Evolutionary conservation across 2,888 invertebrate species (phyloP).

Genomic region (Pegoplata infirma): DNA sequence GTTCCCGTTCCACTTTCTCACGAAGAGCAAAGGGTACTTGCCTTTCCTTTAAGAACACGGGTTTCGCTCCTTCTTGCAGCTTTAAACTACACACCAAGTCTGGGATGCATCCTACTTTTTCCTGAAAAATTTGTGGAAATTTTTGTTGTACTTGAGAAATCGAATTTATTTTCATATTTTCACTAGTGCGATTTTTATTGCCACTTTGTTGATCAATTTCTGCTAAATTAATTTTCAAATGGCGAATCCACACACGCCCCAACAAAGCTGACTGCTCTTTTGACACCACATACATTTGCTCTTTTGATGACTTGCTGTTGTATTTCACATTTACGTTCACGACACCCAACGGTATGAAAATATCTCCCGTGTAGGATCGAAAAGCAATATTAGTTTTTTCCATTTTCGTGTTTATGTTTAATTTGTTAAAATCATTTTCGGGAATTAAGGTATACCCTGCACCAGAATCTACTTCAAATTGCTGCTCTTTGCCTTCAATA

Average conservation of each 20-base stretch:
- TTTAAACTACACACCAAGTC: not conserved
- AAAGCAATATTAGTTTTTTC: slow-evolving; percentile 20
- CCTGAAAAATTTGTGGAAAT: slow-evolving; percentile 35
- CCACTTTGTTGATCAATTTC: not conserved
- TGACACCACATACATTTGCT: slow-evolving; percentile 31
- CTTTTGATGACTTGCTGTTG: slow-evolving; percentile 3
- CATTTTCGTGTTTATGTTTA: not conserved
- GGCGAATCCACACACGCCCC: not conserved
- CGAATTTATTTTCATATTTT: not conserved
- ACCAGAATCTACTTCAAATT: slow-evolving; percentile 26
- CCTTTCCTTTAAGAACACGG: slow-evolving; percentile 13
- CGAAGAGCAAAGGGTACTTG: slow-evolving; percentile 6
- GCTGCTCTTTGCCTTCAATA: not conserved
- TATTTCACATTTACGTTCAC: slow-evolving; percentile 18
- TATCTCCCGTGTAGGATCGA: slow-evolving; percentile 14
- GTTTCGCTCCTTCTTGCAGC: slow-evolving; percentile 22
- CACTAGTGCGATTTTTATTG: not conserved
- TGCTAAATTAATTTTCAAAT: not conserved
- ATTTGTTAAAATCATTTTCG: slow-evolving; percentile 15
- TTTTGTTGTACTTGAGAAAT: slow-evolving; percentile 9
- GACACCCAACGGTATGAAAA: slow-evolving; percentile 21
- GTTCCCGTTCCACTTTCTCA: not conserved
- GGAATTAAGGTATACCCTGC: slow-evolving; percentile 23
- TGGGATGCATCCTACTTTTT: slow-evolving; percentile 38
- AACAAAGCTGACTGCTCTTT: not conserved